Evolutionary conservation across 2,888 invertebrate species (phyloP).

Genomic region (Drosophila aldrichi): DNA sequence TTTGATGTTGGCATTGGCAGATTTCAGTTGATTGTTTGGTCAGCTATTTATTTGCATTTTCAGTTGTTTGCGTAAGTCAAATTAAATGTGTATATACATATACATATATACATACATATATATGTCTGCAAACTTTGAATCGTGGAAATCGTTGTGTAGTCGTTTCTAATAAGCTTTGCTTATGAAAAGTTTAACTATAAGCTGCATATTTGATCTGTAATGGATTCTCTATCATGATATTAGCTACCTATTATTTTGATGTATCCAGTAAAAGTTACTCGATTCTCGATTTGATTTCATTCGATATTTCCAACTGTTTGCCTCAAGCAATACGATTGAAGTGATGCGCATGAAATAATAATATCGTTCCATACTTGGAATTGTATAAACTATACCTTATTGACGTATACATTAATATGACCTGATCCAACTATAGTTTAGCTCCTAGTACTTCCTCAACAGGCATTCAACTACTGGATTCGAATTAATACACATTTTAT

Average conservation of each 20-base stretch:
- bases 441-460: constrained; percentile 28
- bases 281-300: constrained; percentile 14
- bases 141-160: constrained; percentile 58
- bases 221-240: constrained; percentile 36
- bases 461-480: constrained; percentile 22
- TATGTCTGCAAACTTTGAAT: constrained; percentile 25
- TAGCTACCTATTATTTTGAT: constrained; percentile 42
- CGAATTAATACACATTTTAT: constrained; percentile 14
- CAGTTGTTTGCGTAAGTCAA: constrained; percentile 32
- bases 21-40: constrained; percentile 64
- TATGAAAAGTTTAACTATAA: constrained; percentile 57
- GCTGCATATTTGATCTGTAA: constrained; percentile 54
- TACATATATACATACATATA: constrained; percentile 3
- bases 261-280: constrained; percentile 14
- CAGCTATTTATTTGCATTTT: constrained; percentile 44
- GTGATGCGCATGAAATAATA: constrained; percentile 22
- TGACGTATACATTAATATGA: constrained; percentile 22
- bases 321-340: constrained; percentile 17
- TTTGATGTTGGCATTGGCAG: constrained; percentile 55
- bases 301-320: constrained; percentile 1
- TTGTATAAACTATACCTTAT: constrained; percentile 13
- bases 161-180: constrained; percentile 67
- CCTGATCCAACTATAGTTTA: constrained; percentile 21
- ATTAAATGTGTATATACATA: constrained; percentile 14
- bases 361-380: constrained; percentile 9